Percentiles rank a stretch among this genome's conserved stretches.
Conservation (phyloP, 2,888 invertebrate species). For the Drosophila pegasa region DNA sequence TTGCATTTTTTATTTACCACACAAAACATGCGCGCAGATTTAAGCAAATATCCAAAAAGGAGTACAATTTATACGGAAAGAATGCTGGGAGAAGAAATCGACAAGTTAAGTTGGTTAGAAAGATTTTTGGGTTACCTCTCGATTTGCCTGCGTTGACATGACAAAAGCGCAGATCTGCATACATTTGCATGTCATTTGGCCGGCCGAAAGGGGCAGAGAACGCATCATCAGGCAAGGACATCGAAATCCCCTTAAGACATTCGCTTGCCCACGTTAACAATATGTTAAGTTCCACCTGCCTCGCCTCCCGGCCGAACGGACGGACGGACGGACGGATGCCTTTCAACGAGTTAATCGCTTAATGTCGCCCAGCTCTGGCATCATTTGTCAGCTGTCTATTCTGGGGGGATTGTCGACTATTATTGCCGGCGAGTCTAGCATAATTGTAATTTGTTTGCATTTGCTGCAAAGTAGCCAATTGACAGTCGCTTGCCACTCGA, state of each 20-base stretch:
- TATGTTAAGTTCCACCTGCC: conserved; percentile 70
- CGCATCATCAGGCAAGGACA: conserved; percentile 79
- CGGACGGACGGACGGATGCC: too few relatives aligned
- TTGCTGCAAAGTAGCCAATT: conserved; percentile 53
- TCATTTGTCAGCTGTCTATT: conserved; percentile 79
- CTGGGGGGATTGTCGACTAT: conserved; percentile 18
- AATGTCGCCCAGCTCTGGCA: conserved; percentile 64
- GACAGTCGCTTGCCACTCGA: conserved; percentile 36
- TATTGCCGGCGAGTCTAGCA: conserved; percentile 16
- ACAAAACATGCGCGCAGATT: conserved; percentile 77
- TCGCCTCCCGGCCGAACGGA: too few relatives aligned
- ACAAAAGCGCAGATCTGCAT: conserved; percentile 84
- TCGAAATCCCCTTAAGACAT: conserved; percentile 78
- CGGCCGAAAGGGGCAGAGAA: conserved; percentile 33
- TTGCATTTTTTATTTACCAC: conserved; percentile 76
- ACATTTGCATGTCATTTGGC: conserved; percentile 83
- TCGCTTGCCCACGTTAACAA: conserved; percentile 72
- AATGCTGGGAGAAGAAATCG: conserved; percentile 14
- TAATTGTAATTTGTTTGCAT: conserved; percentile 77
- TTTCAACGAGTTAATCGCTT: conserved; percentile 79
- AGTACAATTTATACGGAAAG: conserved; percentile 57
- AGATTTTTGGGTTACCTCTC: conserved; percentile 65
- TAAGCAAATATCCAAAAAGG: conserved; percentile 66
- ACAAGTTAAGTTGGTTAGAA: conserved; percentile 73
- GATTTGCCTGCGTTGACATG: conserved; percentile 82